Evolutionary conservation across 2,888 invertebrate genomes (phyloP).

Genomic region (Tryphoninae sp.): DNA sequence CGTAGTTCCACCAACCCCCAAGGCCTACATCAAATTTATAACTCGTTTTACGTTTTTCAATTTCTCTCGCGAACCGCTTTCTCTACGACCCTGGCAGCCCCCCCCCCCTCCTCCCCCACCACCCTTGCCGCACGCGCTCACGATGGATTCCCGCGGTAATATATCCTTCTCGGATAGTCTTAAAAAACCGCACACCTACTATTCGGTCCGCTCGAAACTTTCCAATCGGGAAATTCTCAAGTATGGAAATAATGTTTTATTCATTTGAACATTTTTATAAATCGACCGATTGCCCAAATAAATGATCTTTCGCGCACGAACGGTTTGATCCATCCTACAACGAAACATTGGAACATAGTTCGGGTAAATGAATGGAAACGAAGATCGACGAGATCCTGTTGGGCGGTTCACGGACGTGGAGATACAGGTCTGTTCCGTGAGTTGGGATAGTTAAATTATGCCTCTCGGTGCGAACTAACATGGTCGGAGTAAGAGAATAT

Average conservation of each 20-base stretch:
- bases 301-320: neutral
- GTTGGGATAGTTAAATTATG: constrained; percentile 58
- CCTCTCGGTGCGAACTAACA: constrained; percentile 46
- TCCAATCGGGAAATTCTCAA: constrained; percentile 12
- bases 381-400: constrained; percentile 50
- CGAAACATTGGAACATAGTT: neutral
- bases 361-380: constrained; percentile 40
- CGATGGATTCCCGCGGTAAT: constrained; percentile 24
- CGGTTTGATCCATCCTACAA: neutral
- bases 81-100: neutral
- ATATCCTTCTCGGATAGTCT: constrained; percentile 19
- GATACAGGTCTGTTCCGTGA: constrained; percentile 45
- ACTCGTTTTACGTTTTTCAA: constrained; percentile 66
- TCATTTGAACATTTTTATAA: constrained; percentile 49
- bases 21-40: constrained; percentile 65
- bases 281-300: constrained; percentile 14
- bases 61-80: constrained; percentile 47
- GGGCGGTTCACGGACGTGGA: constrained; percentile 42
- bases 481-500: constrained; percentile 59
- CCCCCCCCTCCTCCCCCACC: neutral
- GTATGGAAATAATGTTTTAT: constrained; percentile 49
- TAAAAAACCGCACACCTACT: constrained; percentile 18
- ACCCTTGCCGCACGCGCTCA: neutral
- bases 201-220: constrained; percentile 24
- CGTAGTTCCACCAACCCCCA: constrained; percentile 45